Conservation (phyloP, 1,140 invertebrate species). For the Ostrea denselamellosa region DNA sequence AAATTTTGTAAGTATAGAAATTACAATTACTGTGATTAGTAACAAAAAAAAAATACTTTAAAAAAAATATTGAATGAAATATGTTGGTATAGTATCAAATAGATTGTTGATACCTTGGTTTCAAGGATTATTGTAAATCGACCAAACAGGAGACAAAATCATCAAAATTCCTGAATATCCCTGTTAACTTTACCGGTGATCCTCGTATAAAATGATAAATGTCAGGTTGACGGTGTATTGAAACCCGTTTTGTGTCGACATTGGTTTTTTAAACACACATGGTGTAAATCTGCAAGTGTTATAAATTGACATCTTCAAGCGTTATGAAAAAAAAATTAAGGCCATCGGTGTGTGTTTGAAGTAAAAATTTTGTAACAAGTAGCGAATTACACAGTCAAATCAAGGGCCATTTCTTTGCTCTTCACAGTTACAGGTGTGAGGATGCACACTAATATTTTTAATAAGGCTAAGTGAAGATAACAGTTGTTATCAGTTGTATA, state of each 20-base stretch:
- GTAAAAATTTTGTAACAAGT: background rate
- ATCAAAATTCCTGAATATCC: constrained; percentile 32
- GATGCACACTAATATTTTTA: background rate
- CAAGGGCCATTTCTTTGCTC: background rate
- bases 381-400: background rate
- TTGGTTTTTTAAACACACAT: constrained; percentile 15
- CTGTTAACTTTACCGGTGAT: background rate
- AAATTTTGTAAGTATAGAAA: constrained; percentile 62
- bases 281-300: background rate
- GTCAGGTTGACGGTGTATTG: background rate
- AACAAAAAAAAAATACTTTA: background rate
- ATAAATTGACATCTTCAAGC: constrained; percentile 18
- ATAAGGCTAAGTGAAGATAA: background rate
- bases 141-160: background rate
- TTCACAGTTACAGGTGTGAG: background rate
- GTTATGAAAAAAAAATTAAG: background rate
- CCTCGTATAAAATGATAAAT: constrained; percentile 24
- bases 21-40: background rate
- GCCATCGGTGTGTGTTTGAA: background rate
- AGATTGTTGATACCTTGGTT: constrained; percentile 19
- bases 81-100: background rate
- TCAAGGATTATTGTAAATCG: background rate
- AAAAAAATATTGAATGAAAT: background rate
- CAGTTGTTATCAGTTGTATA: background rate
- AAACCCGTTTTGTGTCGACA: constrained; percentile 20